phyloP scores from a whole-genome alignment of 2,888 invertebrate genomes.

The Cryptocephalus primarius region DNA sequence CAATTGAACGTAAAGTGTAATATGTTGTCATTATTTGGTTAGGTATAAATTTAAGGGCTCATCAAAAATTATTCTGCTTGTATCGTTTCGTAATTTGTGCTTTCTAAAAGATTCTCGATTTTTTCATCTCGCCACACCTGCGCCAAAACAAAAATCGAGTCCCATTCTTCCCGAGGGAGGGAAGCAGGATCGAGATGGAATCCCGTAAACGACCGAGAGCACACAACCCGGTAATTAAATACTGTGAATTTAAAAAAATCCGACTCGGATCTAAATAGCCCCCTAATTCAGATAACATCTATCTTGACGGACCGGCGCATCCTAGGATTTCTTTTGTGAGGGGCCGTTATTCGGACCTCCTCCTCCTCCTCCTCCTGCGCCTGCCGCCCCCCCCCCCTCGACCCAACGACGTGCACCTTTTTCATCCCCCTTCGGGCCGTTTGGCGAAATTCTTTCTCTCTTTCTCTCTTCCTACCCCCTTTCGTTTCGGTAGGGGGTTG shows the following conservation, averaged over 20 bases:
- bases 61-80: no score
- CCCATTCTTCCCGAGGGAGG: background rate
- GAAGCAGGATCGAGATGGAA: background rate
- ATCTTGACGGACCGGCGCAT: conserved; percentile 29
- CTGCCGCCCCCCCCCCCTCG: background rate
- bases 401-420: background rate
- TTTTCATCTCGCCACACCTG: background rate
- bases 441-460: no score
- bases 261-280: conserved; percentile 25
- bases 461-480: no score
- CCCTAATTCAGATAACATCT: conserved; percentile 26
- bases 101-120: no score
- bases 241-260: conserved; percentile 24
- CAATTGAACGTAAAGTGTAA: no score
- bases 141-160: background rate
- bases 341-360: conserved; percentile 26
- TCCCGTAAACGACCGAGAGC: background rate
- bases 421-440: conserved; percentile 7
- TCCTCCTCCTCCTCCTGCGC: conserved; percentile 6
- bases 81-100: no score
- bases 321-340: conserved; percentile 31
- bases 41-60: no score
- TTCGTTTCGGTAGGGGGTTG: no score
- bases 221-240: conserved; percentile 22
- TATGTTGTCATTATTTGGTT: no score